Conservation (phyloP, 2,797 vertebrate species). For the Streptopelia turtur region DNA sequence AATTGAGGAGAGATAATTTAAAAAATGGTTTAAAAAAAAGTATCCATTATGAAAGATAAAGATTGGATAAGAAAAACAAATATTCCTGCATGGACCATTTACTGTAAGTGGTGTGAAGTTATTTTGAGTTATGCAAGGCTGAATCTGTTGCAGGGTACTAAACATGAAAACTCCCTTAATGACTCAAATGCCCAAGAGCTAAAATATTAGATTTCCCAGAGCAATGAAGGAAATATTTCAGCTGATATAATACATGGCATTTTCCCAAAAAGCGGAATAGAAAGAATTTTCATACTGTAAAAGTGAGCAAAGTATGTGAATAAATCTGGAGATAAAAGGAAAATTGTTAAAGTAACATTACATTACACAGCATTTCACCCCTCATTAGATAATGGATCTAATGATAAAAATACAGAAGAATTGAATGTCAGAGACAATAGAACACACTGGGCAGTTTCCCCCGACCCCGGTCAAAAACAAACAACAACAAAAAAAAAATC, state of each 20-base stretch:
- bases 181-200: conserved; percentile 3
- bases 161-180: conserved; percentile 44
- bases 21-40: not conserved
- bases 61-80: not conserved
- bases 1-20: not conserved
- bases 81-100: not conserved
- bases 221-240: not conserved
- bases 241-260: not conserved
- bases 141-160: not conserved
- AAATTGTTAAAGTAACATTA: not conserved
- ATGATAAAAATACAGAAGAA: not conserved
- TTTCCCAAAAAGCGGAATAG: not conserved
- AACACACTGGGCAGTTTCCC: not conserved
- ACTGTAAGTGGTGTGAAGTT: not conserved
- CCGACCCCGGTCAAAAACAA: too few relatives aligned
- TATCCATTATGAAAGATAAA: not conserved
- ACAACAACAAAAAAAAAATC: too few relatives aligned
- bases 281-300: not conserved
- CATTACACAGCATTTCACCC: not conserved
- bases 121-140: conserved; percentile 29
- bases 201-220: not conserved
- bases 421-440: not conserved
- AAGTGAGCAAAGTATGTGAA: not conserved
- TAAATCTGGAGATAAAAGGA: not conserved
- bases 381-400: not conserved